Conservation (phyloP, 64 coral and sea anemone genomes). For the Astreopora myriophthalma region DNA sequence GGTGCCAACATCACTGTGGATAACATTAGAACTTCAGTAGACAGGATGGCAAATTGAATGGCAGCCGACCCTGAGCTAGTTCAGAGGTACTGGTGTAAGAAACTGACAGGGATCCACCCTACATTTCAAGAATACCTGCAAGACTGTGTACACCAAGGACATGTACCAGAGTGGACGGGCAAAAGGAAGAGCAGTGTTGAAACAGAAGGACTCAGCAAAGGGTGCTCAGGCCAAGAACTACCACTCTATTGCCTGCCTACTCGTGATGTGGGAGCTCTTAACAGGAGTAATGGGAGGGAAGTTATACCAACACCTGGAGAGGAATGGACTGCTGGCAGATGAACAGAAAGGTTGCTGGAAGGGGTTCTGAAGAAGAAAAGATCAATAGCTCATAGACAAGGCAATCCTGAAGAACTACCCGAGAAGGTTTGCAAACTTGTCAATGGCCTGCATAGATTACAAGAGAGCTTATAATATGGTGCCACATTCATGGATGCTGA, state of each 20-base stretch:
- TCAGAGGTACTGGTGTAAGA: conserved; percentile 46
- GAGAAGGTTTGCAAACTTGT: no score
- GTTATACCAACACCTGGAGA: no score
- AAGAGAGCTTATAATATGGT: no score
- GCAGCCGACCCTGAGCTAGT: background rate
- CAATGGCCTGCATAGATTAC: no score
- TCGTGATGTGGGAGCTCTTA: conserved; percentile 51
- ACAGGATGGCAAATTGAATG: background rate
- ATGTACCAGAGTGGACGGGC: conserved; percentile 25
- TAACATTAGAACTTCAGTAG: background rate
- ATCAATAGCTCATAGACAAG: no score
- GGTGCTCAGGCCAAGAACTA: conserved; percentile 40
- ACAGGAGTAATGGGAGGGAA: conserved; percentile 24
- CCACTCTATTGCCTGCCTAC: conserved; percentile 21
- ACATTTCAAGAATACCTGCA: conserved; percentile 27
- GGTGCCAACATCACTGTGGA: background rate
- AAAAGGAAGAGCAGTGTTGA: conserved; percentile 30
- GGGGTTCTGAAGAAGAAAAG: no score
- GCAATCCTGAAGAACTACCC: no score
- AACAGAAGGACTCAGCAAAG: conserved; percentile 36
- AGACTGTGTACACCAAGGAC: conserved; percentile 15
- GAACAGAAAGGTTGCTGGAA: no score
- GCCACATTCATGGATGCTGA: no score
- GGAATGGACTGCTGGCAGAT: no score
- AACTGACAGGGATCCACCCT: conserved; percentile 21